These are phyloP conservation scores for Sinosuthora webbiana DNA, from an alignment of 2,113 vertebrate genomes.

Conservation along the genomic window DNA sequence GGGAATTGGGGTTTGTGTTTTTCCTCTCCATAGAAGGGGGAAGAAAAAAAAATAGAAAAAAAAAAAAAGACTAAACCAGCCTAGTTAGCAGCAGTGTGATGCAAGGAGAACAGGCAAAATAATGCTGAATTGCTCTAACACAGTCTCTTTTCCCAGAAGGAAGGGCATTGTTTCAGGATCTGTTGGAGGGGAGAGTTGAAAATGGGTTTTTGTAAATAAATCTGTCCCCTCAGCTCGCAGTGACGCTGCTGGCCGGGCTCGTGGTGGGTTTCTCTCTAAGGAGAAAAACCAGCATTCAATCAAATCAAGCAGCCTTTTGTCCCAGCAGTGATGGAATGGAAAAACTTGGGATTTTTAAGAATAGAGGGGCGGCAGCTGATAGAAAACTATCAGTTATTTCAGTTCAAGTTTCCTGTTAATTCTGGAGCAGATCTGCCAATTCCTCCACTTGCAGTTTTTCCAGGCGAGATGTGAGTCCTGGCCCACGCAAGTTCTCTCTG, in stretches of 20 bases:
- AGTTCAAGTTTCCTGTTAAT: constrained; percentile 33
- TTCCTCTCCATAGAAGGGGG: background rate
- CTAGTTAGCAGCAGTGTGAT: no score
- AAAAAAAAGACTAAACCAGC: background rate
- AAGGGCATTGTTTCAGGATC: constrained; percentile 17
- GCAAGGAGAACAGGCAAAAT: background rate
- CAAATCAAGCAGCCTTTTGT: background rate
- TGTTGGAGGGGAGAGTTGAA: background rate
- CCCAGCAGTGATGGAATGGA: background rate
- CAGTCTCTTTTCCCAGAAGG: background rate
- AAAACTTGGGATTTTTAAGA: background rate
- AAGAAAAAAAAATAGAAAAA: background rate
- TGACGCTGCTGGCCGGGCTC: background rate
- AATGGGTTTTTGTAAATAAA: background rate
- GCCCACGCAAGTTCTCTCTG: constrained; percentile 49
- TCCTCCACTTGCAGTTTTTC: constrained; percentile 34
- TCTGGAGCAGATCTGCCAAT: constrained; percentile 15
- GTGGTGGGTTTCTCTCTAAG: background rate
- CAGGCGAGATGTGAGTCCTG: constrained; percentile 37
- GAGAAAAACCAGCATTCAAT: background rate
- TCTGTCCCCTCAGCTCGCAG: background rate
- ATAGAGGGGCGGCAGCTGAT: constrained; percentile 12
- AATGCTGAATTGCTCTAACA: background rate
- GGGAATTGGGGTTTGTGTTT: background rate
- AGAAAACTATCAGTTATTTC: constrained; percentile 43